phyloP scores from a whole-genome alignment of 2,797 vertebrate genomes.

The Rhyacichthys aspro region DNA sequence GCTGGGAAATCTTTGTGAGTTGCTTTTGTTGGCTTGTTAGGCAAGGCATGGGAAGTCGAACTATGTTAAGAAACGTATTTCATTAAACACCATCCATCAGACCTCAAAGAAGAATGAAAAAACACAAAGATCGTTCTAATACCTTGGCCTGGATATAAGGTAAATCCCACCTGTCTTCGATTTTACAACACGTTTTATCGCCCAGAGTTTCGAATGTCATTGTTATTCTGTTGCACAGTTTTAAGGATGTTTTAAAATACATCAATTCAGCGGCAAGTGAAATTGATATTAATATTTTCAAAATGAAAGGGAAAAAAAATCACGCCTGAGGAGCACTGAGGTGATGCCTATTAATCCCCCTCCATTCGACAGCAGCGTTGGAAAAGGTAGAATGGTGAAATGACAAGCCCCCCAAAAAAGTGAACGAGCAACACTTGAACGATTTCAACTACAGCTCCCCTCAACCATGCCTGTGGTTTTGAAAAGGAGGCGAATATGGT shows the following conservation, averaged over 20 bases:
- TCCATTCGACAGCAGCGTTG: conserved; percentile 72
- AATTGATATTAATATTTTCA: conserved; percentile 75
- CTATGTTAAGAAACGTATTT: no score
- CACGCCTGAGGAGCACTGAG: conserved; percentile 67
- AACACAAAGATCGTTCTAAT: not conserved
- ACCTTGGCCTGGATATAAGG: conserved; percentile 9
- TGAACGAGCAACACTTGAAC: conserved; percentile 78
- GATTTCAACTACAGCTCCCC: conserved; percentile 75
- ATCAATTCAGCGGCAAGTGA: conserved; percentile 67
- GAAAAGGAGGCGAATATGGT: conserved; percentile 76
- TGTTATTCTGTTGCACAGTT: conserved; percentile 43
- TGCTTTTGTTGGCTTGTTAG: no score
- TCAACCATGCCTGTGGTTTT: conserved; percentile 80
- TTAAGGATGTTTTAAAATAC: conserved; percentile 63
- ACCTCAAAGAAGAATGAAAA: not conserved
- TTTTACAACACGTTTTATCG: conserved; percentile 31
- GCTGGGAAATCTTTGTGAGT: no score
- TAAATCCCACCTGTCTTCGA: conserved; percentile 17
- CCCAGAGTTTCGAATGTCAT: conserved; percentile 56
- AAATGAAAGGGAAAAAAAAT: conserved; percentile 54
- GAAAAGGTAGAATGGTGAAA: conserved; percentile 77
- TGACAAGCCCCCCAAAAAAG: conserved; percentile 78
- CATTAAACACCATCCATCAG: no score
- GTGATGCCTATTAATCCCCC: conserved; percentile 79
- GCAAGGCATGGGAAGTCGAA: no score